Conservation (phyloP, 1,140 invertebrate species). For the Euglossa dilemma region DNA sequence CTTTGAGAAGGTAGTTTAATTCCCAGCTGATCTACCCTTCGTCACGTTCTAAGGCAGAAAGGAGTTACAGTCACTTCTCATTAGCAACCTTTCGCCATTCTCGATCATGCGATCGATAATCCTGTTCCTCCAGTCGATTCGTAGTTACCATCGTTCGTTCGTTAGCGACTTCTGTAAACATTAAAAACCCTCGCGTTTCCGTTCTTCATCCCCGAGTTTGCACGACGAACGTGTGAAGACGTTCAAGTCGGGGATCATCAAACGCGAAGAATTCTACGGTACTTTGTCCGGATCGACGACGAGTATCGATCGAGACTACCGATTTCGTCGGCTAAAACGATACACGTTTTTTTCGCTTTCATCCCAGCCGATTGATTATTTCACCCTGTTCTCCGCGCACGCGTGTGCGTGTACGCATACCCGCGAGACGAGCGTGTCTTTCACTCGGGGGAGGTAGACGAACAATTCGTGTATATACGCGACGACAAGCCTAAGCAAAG, state of each 20-base stretch:
- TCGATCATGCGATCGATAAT: conserved; percentile 41
- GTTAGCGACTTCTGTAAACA: conserved; percentile 1
- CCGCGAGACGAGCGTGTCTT: conserved; percentile 20
- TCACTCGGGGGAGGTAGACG: conserved; percentile 12
- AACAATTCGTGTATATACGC: conserved; percentile 12
- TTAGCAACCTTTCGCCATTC: neutral
- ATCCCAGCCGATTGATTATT: conserved; percentile 25
- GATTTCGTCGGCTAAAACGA: neutral
- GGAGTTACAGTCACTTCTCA: neutral
- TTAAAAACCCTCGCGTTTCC: neutral
- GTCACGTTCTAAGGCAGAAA: neutral
- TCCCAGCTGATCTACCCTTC: neutral
- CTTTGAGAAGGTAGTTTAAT: conserved; percentile 32
- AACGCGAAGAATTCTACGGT: neutral
- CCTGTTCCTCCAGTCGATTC: conserved; percentile 61
- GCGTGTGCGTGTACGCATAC: neutral
- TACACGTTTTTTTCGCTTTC: conserved; percentile 2
- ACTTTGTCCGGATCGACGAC: neutral
- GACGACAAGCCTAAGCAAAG: conserved; percentile 49
- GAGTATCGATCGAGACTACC: neutral
- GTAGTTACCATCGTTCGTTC: conserved; percentile 28
- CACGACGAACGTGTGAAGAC: neutral
- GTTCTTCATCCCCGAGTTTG: neutral
- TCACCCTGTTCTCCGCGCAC: neutral
- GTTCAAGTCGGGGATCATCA: neutral